Conservation (phyloP, 1,140 invertebrate species). For the Linepithema humile region DNA sequence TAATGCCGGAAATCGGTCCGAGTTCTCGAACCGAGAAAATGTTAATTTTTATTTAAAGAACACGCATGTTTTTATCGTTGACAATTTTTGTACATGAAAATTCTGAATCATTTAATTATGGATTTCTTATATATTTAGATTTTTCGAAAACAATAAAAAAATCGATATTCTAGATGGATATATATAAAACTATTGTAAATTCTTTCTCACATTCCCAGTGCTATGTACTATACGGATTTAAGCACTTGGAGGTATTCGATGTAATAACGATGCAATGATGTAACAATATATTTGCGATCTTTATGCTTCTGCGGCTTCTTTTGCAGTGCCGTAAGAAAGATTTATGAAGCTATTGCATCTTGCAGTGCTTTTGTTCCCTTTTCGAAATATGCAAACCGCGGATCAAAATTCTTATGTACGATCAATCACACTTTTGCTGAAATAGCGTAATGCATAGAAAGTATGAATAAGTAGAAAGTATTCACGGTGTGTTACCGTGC, state of each 20-base stretch:
- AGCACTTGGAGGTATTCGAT: slow-evolving; percentile 24
- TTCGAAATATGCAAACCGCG: background rate
- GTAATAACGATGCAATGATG: slow-evolving; percentile 7
- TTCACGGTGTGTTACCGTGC: background rate
- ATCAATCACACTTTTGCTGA: background rate
- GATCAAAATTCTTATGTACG: background rate
- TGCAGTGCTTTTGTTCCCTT: background rate
- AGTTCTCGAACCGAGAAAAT: too few species aligned
- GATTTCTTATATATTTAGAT: too few species aligned
- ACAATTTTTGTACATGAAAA: too few species aligned
- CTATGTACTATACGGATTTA: background rate
- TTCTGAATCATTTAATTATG: too few species aligned
- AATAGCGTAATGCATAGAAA: slow-evolving; percentile 32
- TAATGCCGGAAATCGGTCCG: too few species aligned
- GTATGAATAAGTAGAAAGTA: slow-evolving; percentile 45
- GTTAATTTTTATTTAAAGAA: too few species aligned
- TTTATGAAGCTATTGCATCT: background rate
- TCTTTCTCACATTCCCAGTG: background rate
- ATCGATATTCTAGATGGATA: too few species aligned
- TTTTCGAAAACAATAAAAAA: too few species aligned
- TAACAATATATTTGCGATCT: slow-evolving; percentile 20
- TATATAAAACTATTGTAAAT: background rate
- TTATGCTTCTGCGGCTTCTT: slow-evolving; percentile 32
- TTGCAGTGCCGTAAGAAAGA: slow-evolving; percentile 18
- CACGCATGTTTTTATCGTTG: too few species aligned